These are phyloP conservation scores for Nezara viridula DNA, from an alignment of 2,888 invertebrate species.

Conservation along the genomic window DNA sequence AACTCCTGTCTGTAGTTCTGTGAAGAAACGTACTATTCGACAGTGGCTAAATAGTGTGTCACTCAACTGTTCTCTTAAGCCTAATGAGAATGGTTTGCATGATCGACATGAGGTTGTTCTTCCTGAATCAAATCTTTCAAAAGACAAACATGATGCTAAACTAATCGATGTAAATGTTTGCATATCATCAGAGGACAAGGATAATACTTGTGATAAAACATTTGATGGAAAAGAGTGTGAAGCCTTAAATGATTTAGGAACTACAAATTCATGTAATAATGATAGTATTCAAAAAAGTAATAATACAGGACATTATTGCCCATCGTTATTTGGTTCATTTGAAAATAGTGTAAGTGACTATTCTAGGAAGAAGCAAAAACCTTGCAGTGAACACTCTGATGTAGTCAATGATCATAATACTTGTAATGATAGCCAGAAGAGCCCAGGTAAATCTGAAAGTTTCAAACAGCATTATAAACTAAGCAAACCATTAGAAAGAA, in stretches of 20 bases:
- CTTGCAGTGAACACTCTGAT: not conserved
- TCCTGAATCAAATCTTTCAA: not conserved
- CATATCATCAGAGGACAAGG: not conserved
- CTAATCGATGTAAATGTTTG: not conserved
- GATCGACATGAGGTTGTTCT: not conserved
- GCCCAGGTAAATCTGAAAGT: not conserved
- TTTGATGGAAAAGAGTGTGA: not conserved
- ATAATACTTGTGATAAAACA: not conserved
- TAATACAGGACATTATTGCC: not conserved
- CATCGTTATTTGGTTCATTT: slow-evolving; percentile 13
- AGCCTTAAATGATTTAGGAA: not conserved
- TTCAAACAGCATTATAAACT: not conserved
- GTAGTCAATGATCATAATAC: not conserved
- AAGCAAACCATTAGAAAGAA: not conserved
- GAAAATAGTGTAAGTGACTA: not conserved
- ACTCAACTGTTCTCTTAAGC: slow-evolving; percentile 41
- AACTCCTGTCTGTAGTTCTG: slow-evolving; percentile 24
- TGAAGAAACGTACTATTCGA: slow-evolving; percentile 34
- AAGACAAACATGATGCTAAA: not conserved
- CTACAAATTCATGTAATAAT: not conserved
- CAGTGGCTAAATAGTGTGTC: slow-evolving; percentile 52
- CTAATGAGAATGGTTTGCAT: not conserved
- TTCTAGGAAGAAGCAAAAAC: not conserved
- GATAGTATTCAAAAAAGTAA: not conserved
- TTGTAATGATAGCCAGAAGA: not conserved